Evolutionary conservation across 2,113 vertebrate genomes (phyloP).

Genomic region (Campylomormyrus tamandua): DNA sequence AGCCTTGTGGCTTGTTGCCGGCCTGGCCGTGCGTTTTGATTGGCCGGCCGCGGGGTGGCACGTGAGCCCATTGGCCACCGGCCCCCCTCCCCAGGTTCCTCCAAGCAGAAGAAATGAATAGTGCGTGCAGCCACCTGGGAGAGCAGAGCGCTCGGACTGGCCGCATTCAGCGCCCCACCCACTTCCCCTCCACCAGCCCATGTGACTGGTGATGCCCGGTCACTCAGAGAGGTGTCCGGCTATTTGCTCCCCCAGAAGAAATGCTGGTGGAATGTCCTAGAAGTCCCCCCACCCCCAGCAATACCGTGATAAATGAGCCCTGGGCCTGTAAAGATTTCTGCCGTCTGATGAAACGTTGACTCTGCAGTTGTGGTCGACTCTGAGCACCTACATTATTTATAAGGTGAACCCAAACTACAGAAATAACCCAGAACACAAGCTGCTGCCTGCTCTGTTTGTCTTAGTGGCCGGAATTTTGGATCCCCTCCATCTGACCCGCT

Average conservation of each 20-base stretch:
- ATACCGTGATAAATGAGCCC: neutral
- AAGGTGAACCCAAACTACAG: neutral
- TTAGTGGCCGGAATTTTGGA: neutral
- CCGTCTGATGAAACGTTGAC: neutral
- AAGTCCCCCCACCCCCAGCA: neutral
- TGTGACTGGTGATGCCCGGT: neutral
- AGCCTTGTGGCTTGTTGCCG: conserved; percentile 11
- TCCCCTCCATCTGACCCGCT: neutral
- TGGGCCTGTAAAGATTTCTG: conserved; percentile 3
- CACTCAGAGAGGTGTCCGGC: neutral
- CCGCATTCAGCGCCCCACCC: neutral
- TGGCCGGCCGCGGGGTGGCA: neutral
- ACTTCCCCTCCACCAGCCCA: neutral
- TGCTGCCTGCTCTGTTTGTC: neutral
- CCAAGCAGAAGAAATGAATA: conserved; percentile 1
- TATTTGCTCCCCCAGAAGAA: neutral
- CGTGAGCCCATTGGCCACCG: neutral
- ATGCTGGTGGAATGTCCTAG: neutral
- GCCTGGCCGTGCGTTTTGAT: neutral
- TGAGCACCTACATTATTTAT: neutral
- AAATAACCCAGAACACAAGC: conserved; percentile 18
- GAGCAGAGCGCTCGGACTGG: neutral
- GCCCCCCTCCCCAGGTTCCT: neutral
- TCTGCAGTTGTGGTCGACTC: neutral
- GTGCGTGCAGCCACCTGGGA: neutral